Conservation (phyloP, 2,113 vertebrate species). For the Colistium nudipinnis region DNA sequence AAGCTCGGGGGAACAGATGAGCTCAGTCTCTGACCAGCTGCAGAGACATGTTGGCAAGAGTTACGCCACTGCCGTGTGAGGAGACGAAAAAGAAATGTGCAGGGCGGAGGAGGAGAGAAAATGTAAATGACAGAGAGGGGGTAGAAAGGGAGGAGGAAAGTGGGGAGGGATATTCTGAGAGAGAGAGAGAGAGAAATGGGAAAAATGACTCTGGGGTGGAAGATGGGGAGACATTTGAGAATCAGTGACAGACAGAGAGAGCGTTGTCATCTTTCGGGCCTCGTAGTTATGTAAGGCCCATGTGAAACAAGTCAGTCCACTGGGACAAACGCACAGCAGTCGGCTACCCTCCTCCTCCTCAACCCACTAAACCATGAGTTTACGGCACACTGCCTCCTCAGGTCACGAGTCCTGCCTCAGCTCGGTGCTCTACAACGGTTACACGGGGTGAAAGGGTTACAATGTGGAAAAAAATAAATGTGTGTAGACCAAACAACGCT, state of each 20-base stretch:
- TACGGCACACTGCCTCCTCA: slow-evolving; percentile 10
- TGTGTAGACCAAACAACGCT: no score
- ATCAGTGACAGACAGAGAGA: slow-evolving; percentile 40
- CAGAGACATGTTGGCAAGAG: slow-evolving; percentile 63
- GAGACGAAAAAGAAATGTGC: slow-evolving; percentile 42
- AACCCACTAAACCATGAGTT: slow-evolving; percentile 30
- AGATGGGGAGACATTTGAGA: slow-evolving; percentile 32
- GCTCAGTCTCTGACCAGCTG: slow-evolving; percentile 68
- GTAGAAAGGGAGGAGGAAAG: slow-evolving; percentile 1
- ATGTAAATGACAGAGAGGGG: slow-evolving; percentile 17
- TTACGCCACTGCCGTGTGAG: slow-evolving; percentile 31
- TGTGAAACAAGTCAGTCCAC: slow-evolving; percentile 53
- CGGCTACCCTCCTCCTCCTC: slow-evolving; percentile 34
- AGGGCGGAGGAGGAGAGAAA: slow-evolving; percentile 23
- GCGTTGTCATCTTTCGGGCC: slow-evolving; percentile 50
- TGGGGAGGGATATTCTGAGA: slow-evolving; percentile 34
- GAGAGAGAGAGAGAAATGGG: slow-evolving; percentile 22
- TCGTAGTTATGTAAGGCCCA: slow-evolving; percentile 61
- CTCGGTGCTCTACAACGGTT: background rate
- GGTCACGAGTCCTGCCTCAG: slow-evolving; percentile 16
- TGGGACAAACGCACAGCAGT: slow-evolving; percentile 46
- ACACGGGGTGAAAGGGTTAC: background rate
- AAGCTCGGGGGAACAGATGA: slow-evolving; percentile 69
- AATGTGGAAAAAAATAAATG: background rate
- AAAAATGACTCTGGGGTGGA: slow-evolving; percentile 28